Evolutionary conservation across 2,888 invertebrate genomes (phyloP), one percentile per base, ranked within the genome.

Genomic region (Erannis defoliaria): DNA sequence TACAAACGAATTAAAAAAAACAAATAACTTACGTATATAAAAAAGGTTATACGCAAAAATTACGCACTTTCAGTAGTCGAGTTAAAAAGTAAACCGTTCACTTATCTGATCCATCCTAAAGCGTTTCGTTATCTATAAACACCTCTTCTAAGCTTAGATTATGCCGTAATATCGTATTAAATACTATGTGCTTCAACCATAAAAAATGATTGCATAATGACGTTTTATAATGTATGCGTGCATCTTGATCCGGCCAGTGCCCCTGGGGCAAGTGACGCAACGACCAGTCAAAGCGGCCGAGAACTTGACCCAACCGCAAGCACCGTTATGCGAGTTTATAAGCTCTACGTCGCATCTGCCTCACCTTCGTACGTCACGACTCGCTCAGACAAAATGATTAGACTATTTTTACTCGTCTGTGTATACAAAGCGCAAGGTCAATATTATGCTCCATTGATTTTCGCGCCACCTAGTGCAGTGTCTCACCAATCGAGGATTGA

Each of bases 401-500:
- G 68, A 66, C 66, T 80, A 73, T 67, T 87, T 65, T 74, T 85
- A 59, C 50, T 85, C 35, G 66, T 79, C 65, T 76, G 74, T 73
- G 74, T 75, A 65, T 75, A 70, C 59, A 62, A 70, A 68, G 80
- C 78, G 53, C 74, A 75, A 56, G 74, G 84, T 71, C 82, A 90
- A 70, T 40, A 84, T 26, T 40, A 84, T 26, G 70, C 77, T 45
- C 88, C 88, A 45, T 51, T 89, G 8, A 85, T 90, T 68, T 86
- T 89, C 66, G 84, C 89, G 16, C 90, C 93, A 26, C 94, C 94
- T 1, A 93, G 93, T 73, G 90, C 94, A 42, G 93, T 94, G 19
- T 94, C 94, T 1, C 93, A 93, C 75, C 94, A 94, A 76, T 94
- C 94, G 51, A 88, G 94, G 50, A 85, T 94, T 53, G 92, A 94